phyloP scores from a whole-genome alignment of 2,113 vertebrate genomes.

The Nibea albiflora region DNA sequence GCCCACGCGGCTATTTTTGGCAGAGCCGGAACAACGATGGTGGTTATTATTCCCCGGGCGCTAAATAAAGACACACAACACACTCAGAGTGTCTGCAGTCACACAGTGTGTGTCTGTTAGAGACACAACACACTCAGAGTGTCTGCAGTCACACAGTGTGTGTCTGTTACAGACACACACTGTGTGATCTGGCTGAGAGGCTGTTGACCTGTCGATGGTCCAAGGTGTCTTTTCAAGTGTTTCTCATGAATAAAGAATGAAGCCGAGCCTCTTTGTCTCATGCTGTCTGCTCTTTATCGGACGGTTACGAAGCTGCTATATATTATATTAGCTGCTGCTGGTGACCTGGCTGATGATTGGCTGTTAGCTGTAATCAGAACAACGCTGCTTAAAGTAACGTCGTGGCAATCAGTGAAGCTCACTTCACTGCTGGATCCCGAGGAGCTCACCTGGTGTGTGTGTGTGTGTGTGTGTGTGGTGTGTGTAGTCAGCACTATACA shows the following conservation, averaged over 20 bases:
- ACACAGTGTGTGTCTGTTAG: no score
- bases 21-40: conserved; percentile 53
- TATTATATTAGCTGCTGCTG: no score
- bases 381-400: no score
- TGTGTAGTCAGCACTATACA: conserved; percentile 8
- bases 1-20: conserved; percentile 74
- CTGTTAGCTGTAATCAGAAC: no score
- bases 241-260: conserved; percentile 35
- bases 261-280: not conserved
- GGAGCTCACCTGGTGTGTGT: not conserved
- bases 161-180: no score
- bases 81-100: conserved; percentile 11
- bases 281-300: not conserved
- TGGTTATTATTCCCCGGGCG: conserved; percentile 57
- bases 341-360: no score
- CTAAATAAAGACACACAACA: conserved; percentile 50
- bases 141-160: not conserved
- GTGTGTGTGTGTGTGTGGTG: not conserved
- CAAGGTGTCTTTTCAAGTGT: conserved; percentile 29
- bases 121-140: conserved; percentile 8
- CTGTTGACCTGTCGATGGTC: conserved; percentile 59
- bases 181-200: conserved; percentile 55
- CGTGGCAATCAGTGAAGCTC: no score
- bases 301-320: not conserved
- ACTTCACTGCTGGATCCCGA: no score